Evolutionary conservation across 2,888 invertebrate species (phyloP).

Genomic region (Serripes groenlandicus): DNA sequence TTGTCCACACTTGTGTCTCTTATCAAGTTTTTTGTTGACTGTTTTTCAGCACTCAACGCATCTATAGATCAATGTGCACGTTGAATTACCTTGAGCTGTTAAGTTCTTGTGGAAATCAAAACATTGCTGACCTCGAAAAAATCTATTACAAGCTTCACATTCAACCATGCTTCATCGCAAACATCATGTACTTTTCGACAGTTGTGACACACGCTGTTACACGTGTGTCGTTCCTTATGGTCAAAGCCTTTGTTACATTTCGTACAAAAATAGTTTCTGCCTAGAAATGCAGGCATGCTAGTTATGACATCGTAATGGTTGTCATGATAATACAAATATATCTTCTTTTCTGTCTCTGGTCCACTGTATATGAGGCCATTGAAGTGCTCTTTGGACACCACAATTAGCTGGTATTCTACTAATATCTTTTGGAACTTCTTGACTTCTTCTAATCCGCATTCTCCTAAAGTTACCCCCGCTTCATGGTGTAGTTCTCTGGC

Average conservation of each 20-base stretch:
- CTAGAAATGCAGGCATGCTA: constrained; percentile 50
- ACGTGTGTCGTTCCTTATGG: constrained; percentile 28
- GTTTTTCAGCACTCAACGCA: background rate
- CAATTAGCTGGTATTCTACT: constrained; percentile 16
- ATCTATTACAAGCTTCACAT: background rate
- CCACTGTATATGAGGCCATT: constrained; percentile 31
- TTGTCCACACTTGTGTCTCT: background rate
- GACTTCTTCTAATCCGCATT: constrained; percentile 33
- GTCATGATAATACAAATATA: constrained; percentile 55
- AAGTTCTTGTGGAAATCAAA: background rate
- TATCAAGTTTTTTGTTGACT: background rate
- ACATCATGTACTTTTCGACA: constrained; percentile 34
- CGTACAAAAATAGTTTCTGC: constrained; percentile 43
- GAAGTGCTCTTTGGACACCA: constrained; percentile 36
- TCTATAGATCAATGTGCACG: constrained; percentile 1
- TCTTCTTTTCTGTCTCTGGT: constrained; percentile 28
- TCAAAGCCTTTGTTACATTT: constrained; percentile 39
- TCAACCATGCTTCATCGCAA: no score
- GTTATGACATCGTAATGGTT: constrained; percentile 62
- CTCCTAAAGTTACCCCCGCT: background rate
- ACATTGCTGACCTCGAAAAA: background rate
- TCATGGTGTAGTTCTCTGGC: constrained; percentile 19
- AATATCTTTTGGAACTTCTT: constrained; percentile 23
- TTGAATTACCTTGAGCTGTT: constrained; percentile 18
- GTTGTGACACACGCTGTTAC: constrained; percentile 36